Evolutionary conservation across 1,140 invertebrate genomes (phyloP).

Genomic region (Arion vulgaris): DNA sequence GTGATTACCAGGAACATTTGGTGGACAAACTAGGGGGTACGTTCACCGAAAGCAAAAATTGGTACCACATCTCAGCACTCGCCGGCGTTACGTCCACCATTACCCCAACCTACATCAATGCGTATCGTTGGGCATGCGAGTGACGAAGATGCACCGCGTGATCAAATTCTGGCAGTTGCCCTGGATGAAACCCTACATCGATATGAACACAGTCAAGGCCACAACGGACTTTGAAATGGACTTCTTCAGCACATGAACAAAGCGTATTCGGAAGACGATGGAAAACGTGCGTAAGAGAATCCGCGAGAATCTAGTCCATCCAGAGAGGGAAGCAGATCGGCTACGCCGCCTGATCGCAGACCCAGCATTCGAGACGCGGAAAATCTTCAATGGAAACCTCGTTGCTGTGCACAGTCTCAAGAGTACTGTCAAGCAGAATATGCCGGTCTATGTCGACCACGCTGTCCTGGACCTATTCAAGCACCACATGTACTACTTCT

Average conservation of each 20-base stretch:
- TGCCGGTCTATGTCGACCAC: conserved; percentile 56
- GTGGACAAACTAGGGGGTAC: conserved; percentile 11
- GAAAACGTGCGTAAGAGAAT: conserved; percentile 53
- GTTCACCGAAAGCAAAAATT: conserved; percentile 38
- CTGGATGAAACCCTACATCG: conserved; percentile 25
- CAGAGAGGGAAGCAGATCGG: conserved; percentile 33
- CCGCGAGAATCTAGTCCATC: conserved; percentile 53
- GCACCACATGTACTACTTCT: conserved; percentile 59
- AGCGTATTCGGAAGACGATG: conserved; percentile 73
- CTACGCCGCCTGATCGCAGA: conserved; percentile 55
- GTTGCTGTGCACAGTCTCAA: conserved; percentile 47
- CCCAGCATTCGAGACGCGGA: conserved; percentile 60
- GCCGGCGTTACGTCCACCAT: conserved; percentile 47
- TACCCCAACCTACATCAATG: conserved; percentile 47
- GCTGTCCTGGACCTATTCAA: conserved; percentile 56
- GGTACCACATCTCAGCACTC: conserved; percentile 44
- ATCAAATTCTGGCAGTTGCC: conserved; percentile 41
- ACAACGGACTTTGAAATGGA: conserved; percentile 71
- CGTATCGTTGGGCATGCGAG: conserved; percentile 20
- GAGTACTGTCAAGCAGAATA: conserved; percentile 47
- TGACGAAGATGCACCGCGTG: conserved; percentile 41
- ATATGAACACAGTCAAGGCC: conserved; percentile 27
- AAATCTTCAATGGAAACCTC: conserved; percentile 62
- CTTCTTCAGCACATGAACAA: conserved; percentile 73
- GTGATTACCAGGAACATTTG: conserved; percentile 21